phyloP scores from a whole-genome alignment of 2,113 vertebrate genomes.

The Corvus cornix region DNA sequence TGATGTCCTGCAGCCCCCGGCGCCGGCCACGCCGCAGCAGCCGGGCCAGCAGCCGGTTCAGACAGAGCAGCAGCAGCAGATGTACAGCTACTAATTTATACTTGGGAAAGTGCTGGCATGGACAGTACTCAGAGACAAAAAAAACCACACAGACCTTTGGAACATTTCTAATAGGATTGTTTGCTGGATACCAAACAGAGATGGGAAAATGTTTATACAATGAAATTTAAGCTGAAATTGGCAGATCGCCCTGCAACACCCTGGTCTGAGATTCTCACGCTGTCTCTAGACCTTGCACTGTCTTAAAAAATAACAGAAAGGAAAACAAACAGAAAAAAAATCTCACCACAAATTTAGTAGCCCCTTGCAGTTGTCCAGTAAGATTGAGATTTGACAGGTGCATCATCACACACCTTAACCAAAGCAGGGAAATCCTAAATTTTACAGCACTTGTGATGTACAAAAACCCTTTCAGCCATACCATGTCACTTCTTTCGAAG shows the following conservation, averaged over 20 bases:
- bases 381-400: not conserved
- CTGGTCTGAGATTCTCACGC: not conserved
- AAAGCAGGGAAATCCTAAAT: not conserved
- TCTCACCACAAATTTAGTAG: not conserved
- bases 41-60: constrained; percentile 70
- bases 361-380: not conserved
- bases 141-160: not conserved
- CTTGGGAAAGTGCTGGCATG: not conserved
- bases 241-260: not conserved
- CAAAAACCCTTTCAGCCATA: not conserved
- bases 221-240: not conserved
- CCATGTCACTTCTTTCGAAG: not conserved
- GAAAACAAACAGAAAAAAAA: not conserved
- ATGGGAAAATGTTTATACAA: not conserved
- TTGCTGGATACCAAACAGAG: constrained; percentile 71
- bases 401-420: not conserved
- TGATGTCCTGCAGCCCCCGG: constrained; percentile 67
- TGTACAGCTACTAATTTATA: constrained; percentile 88
- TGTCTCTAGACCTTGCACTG: not conserved
- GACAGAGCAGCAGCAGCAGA: constrained; percentile 83
- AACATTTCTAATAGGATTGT: not conserved
- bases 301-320: not conserved
- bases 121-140: not conserved
- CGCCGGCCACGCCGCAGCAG: constrained; percentile 58
- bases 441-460: not conserved